phyloP scores from a whole-genome alignment of 2,888 invertebrate genomes.

The Xylophagus ater region DNA sequence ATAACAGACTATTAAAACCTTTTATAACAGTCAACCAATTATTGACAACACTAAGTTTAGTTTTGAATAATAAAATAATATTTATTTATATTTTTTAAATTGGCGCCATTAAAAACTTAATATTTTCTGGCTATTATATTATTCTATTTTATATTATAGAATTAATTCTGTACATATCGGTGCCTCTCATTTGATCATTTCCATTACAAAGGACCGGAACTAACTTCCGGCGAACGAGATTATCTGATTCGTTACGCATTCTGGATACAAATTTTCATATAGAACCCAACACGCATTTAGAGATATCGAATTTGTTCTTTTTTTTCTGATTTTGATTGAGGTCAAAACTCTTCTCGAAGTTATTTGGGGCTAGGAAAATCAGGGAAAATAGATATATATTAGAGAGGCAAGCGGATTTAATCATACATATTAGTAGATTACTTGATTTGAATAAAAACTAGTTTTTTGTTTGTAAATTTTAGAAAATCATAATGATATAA shows the following conservation, averaged over 20 bases:
- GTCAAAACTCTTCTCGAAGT: conserved; percentile 12
- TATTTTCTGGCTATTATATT: conserved; percentile 3
- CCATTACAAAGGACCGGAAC: conserved; percentile 34
- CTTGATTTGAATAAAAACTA: not conserved
- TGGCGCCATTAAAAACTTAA: not conserved
- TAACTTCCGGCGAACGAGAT: conserved; percentile 27
- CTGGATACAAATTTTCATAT: conserved; percentile 14
- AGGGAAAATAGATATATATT: no score
- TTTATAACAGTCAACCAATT: not conserved
- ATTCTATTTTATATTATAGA: conserved; percentile 9
- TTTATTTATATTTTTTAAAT: not conserved
- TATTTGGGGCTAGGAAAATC: no score
- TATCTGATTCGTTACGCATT: conserved; percentile 25
- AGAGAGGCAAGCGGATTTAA: no score
- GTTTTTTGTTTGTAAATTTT: not conserved
- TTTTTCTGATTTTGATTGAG: conserved; percentile 14
- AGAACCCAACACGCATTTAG: no score
- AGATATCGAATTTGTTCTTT: no score
- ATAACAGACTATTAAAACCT: no score
- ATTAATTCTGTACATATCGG: no score
- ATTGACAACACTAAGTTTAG: not conserved
- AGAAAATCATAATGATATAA: not conserved
- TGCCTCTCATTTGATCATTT: no score
- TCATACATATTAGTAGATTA: not conserved
- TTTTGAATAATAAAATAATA: not conserved